A percentile compares a stretch with the other conserved stretches of the same genome.
phyloP scores from a whole-genome alignment of 2,797 vertebrate species.

The Anguilla marmorata region DNA sequence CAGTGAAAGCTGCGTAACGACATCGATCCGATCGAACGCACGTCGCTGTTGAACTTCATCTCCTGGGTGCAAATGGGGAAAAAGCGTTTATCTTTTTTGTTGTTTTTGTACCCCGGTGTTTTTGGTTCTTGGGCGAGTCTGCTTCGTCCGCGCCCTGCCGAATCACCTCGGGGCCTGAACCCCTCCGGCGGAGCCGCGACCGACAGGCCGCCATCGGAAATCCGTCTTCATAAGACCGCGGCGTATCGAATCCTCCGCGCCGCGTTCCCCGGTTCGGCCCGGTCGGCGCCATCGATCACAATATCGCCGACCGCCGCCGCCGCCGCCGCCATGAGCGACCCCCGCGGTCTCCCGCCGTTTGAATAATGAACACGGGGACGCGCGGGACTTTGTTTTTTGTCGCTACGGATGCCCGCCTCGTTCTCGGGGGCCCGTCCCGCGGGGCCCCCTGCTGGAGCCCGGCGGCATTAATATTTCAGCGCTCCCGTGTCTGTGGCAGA shows the following conservation, averaged over 20 bases:
- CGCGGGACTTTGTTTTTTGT: neutral
- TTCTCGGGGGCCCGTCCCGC: constrained; percentile 50
- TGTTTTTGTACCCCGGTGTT: neutral
- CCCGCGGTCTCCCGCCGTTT: neutral
- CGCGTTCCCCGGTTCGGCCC: neutral
- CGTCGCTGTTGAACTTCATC: neutral
- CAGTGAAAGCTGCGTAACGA: neutral
- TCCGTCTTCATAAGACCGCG: constrained; percentile 2
- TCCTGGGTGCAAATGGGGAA: neutral
- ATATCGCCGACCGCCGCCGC: neutral
- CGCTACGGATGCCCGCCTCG: constrained; percentile 21
- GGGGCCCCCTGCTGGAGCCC: constrained; percentile 54
- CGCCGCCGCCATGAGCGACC: neutral
- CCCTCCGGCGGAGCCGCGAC: neutral
- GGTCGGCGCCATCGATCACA: constrained; percentile 18
- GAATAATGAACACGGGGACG: neutral
- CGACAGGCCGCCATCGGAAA: neutral
- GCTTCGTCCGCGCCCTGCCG: neutral
- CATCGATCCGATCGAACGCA: neutral
- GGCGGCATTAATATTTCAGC: constrained; percentile 45
- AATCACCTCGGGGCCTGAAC: neutral
- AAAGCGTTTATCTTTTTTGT: neutral
- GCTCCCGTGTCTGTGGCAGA: constrained; percentile 40
- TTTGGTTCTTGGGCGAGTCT: neutral
- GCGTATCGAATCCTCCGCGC: neutral